Conservation (phyloP, 2,797 vertebrate genomes). For the Clarias fuscus region DNA sequence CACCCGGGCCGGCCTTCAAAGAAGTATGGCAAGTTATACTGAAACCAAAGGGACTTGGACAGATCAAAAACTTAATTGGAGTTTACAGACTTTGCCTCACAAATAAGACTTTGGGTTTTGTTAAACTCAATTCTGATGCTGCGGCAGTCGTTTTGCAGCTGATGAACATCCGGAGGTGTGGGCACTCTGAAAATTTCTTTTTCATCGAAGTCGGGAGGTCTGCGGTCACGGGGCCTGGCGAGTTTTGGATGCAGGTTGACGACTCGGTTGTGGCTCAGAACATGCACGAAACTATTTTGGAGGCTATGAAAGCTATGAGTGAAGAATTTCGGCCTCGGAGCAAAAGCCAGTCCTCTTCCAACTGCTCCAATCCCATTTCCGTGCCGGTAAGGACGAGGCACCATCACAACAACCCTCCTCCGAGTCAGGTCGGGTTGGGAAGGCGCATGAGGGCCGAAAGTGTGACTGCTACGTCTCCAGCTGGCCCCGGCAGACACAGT, state of each 20-base stretch:
- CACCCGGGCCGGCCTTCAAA: constrained; percentile 83
- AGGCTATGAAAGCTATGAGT: constrained; percentile 88
- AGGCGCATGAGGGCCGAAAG: constrained; percentile 82
- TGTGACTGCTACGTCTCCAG: constrained; percentile 81
- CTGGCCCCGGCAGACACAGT: constrained; percentile 75
- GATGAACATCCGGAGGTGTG: constrained; percentile 86
- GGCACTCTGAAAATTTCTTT: constrained; percentile 89
- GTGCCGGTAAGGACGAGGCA: constrained; percentile 81
- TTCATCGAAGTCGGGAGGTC: constrained; percentile 89
- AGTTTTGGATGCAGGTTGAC: constrained; percentile 92
- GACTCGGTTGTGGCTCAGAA: constrained; percentile 75
- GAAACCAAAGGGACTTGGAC: constrained; percentile 86
- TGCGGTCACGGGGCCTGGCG: constrained; percentile 82
- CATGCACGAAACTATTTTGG: constrained; percentile 75
- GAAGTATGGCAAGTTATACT: constrained; percentile 90
- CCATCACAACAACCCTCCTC: constrained; percentile 83
- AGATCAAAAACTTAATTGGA: constrained; percentile 85
- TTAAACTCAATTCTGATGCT: constrained; percentile 85
- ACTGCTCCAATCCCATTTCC: constrained; percentile 86
- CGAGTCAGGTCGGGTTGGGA: constrained; percentile 84
- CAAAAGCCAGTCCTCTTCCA: constrained; percentile 87
- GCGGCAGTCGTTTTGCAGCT: constrained; percentile 86
- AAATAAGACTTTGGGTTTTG: constrained; percentile 86
- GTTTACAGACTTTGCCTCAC: constrained; percentile 89
- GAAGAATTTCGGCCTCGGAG: constrained; percentile 86